Conservation (phyloP, 2,113 vertebrate species). For the Lycaon pictus region DNA sequence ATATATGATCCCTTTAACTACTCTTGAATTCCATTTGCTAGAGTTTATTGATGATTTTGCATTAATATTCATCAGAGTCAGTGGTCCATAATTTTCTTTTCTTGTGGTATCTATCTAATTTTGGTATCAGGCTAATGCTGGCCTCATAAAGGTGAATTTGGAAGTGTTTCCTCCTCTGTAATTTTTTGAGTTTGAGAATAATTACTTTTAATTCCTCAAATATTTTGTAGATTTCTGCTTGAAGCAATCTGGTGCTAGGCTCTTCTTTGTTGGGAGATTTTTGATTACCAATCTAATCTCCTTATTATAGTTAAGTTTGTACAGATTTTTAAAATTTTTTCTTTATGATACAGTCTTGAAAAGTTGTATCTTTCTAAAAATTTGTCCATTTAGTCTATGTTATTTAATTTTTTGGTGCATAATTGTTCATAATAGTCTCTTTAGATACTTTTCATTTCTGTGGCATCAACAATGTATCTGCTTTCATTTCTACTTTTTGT, state of each 20-base stretch:
- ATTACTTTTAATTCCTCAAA: not conserved
- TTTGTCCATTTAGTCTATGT: not conserved
- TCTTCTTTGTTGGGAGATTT: not conserved
- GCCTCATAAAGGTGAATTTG: not conserved
- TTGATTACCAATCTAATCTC: not conserved
- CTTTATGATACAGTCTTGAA: not conserved
- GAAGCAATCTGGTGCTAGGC: not conserved
- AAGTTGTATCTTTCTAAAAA: not conserved
- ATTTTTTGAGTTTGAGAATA: not conserved
- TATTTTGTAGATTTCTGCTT: not conserved
- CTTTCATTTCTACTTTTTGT: not conserved
- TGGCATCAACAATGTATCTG: not conserved
- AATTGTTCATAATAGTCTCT: not conserved
- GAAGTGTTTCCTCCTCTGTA: not conserved
- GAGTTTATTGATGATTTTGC: not conserved
- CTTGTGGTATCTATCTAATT: not conserved
- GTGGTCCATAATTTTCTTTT: not conserved
- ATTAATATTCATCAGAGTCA: not conserved
- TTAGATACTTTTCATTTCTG: not conserved
- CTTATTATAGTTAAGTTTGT: not conserved
- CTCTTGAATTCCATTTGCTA: not conserved
- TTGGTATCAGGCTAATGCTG: not conserved
- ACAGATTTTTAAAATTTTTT: not conserved
- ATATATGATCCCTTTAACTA: not conserved
- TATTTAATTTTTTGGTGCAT: not conserved